Conservation (phyloP, 2,888 invertebrate genomes). For the Emesis furor region DNA sequence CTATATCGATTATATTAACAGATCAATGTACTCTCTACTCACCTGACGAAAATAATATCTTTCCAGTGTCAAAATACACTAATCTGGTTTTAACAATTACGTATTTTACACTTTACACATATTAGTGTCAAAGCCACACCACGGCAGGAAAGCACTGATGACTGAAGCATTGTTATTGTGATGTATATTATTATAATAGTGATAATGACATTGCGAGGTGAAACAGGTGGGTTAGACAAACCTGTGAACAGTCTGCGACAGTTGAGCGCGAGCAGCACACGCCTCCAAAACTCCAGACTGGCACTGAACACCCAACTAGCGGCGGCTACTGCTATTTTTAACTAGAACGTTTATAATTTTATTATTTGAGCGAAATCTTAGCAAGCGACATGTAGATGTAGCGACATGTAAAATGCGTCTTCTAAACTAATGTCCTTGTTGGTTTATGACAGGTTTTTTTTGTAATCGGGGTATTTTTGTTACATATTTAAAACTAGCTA, state of each 20-base stretch:
- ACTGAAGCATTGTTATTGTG: conserved; percentile 83
- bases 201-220: conserved; percentile 90
- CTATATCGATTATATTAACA: neutral
- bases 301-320: conserved; percentile 80
- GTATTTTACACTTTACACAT: conserved; percentile 45
- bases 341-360: conserved; percentile 91
- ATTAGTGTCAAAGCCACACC: conserved; percentile 53
- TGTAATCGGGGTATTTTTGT: conserved; percentile 77
- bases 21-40: neutral
- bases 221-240: conserved; percentile 85
- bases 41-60: neutral
- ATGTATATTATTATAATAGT: conserved; percentile 85
- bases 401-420: conserved; percentile 85
- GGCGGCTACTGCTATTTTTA: conserved; percentile 82
- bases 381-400: conserved; percentile 88
- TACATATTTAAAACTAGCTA: neutral
- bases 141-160: conserved; percentile 74
- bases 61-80: conserved; percentile 1
- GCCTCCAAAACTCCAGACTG: conserved; percentile 86
- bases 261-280: conserved; percentile 86
- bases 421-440: conserved; percentile 78
- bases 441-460: conserved; percentile 66
- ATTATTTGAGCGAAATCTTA: conserved; percentile 89
- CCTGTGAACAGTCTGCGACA: conserved; percentile 85
- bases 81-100: conserved; percentile 31